Percentiles rank a stretch among this genome's conserved stretches.
phyloP scores from a whole-genome alignment of 2,797 vertebrate genomes.

The Tokudaia muenninki region DNA sequence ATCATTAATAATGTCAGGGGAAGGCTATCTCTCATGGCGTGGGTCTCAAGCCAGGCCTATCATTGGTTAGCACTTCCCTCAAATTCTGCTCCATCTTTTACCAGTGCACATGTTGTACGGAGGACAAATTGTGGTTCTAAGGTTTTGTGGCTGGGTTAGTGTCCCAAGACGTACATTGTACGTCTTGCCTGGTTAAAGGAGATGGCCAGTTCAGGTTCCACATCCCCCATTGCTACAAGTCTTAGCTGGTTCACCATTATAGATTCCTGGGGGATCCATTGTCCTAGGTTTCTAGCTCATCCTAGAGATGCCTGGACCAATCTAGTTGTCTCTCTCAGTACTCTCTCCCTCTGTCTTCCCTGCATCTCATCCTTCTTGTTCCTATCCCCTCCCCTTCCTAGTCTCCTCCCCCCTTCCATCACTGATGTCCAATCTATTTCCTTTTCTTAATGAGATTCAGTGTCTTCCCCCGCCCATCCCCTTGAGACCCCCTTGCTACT shows the following conservation, averaged over 20 bases:
- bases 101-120: not conserved
- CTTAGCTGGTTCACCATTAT: not conserved
- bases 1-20: not conserved
- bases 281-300: not conserved
- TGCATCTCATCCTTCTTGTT: not conserved
- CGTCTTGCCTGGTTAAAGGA: not conserved
- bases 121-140: not conserved
- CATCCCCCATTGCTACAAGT: not conserved
- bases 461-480: not conserved
- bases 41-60: not conserved
- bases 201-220: not conserved
- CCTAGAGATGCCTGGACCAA: not conserved
- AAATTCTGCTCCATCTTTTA: not conserved
- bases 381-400: not conserved
- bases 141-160: not conserved
- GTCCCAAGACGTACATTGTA: not conserved
- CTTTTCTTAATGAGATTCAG: not conserved
- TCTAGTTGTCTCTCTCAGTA: no score
- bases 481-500: not conserved
- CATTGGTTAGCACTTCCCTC: not conserved
- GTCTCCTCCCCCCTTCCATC: not conserved
- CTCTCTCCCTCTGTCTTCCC: not conserved
- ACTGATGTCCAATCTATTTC: not conserved
- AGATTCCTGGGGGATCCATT: not conserved
- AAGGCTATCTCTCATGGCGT: not conserved